Conservation (phyloP, 1,140 invertebrate species). For the Diachasmimorpha longicaudata region DNA sequence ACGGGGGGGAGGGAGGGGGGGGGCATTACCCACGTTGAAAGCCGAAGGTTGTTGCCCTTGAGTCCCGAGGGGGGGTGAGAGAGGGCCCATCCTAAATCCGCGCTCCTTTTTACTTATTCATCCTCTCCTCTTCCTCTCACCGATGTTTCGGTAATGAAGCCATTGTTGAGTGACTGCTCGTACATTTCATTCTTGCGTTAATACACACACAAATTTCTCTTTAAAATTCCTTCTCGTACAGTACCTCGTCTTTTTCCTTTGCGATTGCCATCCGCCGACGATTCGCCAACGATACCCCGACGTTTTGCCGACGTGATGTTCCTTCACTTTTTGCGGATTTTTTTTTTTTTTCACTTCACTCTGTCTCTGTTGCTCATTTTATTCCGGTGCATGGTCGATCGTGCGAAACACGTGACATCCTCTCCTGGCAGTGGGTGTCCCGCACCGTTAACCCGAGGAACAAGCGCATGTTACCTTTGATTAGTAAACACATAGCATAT, state of each 20-base stretch:
- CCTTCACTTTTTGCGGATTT: background rate
- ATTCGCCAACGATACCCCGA: background rate
- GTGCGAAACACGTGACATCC: slow-evolving; percentile 22
- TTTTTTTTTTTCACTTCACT: background rate
- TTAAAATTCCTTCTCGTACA: slow-evolving; percentile 12
- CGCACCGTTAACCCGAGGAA: slow-evolving; percentile 4
- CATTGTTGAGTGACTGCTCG: slow-evolving; percentile 30
- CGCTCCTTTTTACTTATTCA: background rate
- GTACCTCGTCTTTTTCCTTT: background rate
- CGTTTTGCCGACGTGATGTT: background rate
- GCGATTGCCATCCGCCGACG: slow-evolving; percentile 16
- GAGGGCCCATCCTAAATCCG: background rate
- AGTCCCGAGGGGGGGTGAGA: too few species aligned
- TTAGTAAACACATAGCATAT: slow-evolving; percentile 7
- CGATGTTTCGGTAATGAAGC: slow-evolving; percentile 38
- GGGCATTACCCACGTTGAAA: too few species aligned
- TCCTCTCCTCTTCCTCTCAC: background rate
- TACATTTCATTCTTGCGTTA: background rate
- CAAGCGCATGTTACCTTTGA: background rate
- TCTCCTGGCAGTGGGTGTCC: slow-evolving; percentile 2
- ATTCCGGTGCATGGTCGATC: background rate
- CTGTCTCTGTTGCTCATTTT: background rate
- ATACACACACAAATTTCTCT: background rate
- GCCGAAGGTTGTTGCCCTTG: background rate
- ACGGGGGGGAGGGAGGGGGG: too few species aligned